Evolutionary conservation across 1,140 invertebrate species (phyloP).

Genomic region (Melitaea cinxia): DNA sequence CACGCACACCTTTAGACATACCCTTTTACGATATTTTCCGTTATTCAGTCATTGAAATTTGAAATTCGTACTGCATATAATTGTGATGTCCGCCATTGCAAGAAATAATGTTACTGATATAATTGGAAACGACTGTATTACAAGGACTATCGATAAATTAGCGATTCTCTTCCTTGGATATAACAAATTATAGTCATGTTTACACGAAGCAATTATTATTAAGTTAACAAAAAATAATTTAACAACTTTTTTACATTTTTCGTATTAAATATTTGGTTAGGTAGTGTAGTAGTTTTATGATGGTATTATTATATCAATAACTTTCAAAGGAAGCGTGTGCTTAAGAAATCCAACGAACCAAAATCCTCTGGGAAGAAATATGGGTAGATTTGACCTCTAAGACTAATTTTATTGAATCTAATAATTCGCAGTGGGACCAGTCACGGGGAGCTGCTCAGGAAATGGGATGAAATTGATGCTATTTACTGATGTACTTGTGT

Average conservation of each 20-base stretch:
- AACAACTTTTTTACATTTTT: too few species aligned
- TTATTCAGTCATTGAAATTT: not conserved
- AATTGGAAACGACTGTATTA: conserved; percentile 18
- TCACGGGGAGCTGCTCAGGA: conserved; percentile 65
- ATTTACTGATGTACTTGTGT: conserved; percentile 52
- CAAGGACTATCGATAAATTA: conserved; percentile 3
- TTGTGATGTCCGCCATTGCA: not conserved
- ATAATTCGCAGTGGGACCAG: conserved; percentile 63
- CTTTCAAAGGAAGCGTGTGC: conserved; percentile 4
- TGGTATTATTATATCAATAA: not conserved
- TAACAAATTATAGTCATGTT: not conserved
- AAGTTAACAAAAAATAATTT: too few species aligned
- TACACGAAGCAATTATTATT: too few species aligned
- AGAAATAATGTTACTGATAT: conserved; percentile 15
- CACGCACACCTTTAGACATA: too few species aligned
- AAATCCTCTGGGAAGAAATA: conserved; percentile 31
- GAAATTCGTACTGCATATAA: conserved; percentile 12
- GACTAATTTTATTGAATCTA: conserved; percentile 67
- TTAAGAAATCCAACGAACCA: conserved; percentile 17
- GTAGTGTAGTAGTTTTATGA: not conserved
- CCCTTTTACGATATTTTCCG: too few species aligned
- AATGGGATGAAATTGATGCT: conserved; percentile 75
- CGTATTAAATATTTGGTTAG: too few species aligned
- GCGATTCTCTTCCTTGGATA: not conserved
- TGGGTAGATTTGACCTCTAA: conserved; percentile 55